phyloP scores from a whole-genome alignment of 2,113 vertebrate genomes.

The Perca flavescens region DNA sequence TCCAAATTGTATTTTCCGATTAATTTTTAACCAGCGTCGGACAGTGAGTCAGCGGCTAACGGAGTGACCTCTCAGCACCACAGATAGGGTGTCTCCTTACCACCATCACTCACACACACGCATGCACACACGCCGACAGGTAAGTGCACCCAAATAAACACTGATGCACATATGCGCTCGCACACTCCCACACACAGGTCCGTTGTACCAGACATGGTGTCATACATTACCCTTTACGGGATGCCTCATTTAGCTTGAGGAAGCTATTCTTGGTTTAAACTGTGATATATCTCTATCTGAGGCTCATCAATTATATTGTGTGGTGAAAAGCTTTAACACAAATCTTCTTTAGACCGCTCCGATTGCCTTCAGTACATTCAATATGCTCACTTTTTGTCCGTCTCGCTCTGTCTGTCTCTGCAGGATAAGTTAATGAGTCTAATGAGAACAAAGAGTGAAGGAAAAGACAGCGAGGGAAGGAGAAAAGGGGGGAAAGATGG shows the following conservation, averaged over 20 bases:
- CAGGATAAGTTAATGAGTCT: constrained; percentile 75
- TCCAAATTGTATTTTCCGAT: constrained; percentile 45
- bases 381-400: constrained; percentile 45
- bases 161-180: not conserved
- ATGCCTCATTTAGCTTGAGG: constrained; percentile 30
- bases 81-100: constrained; percentile 64
- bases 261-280: constrained; percentile 33
- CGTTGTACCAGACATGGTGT: constrained; percentile 49
- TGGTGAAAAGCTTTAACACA: constrained; percentile 26
- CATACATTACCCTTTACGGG: constrained; percentile 19
- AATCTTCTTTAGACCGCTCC: not conserved
- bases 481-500: constrained; percentile 21
- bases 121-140: constrained; percentile 29
- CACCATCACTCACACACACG: constrained; percentile 22
- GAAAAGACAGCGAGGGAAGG: constrained; percentile 35
- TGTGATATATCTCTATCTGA: constrained; percentile 10
- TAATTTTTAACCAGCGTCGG: constrained; percentile 56
- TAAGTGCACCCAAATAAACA: constrained; percentile 24
- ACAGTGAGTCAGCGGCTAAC: constrained; percentile 63
- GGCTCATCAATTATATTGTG: not conserved
- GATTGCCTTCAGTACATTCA: constrained; percentile 37
- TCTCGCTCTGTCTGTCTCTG: constrained; percentile 50
- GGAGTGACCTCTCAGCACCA: constrained; percentile 43
- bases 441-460: constrained; percentile 71
- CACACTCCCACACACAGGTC: not conserved